phyloP scores from a whole-genome alignment of 2,113 vertebrate species.

The Ovibos moschatus region DNA sequence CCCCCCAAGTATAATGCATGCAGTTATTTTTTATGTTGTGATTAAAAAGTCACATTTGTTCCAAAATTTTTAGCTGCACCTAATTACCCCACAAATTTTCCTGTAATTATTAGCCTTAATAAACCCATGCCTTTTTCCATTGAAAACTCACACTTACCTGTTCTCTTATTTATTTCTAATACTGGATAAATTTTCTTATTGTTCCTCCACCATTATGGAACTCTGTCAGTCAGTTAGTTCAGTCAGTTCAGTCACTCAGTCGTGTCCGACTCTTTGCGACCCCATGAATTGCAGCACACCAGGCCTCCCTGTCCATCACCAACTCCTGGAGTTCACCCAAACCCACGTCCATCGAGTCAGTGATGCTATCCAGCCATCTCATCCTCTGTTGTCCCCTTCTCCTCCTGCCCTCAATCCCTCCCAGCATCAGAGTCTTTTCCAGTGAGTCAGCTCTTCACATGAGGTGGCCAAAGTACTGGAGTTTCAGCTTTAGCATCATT shows the following conservation, averaged over 20 bases:
- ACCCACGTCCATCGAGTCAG: fast-evolving
- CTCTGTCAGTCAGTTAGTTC: not conserved
- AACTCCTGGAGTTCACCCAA: no score
- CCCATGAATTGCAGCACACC: no score
- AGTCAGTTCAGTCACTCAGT: no score
- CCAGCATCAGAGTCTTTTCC: no score
- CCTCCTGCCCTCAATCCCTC: no score
- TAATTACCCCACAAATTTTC: not conserved
- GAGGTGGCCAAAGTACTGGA: no score
- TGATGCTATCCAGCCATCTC: no score
- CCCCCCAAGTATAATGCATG: not conserved
- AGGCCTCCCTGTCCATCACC: no score
- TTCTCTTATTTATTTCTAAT: not conserved
- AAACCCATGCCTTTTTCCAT: not conserved
- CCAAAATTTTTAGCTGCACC: not conserved
- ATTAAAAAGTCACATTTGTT: not conserved
- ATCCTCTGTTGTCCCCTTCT: fast-evolving
- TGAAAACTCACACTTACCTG: not conserved
- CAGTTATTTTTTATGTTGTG: not conserved
- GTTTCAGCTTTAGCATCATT: no score
- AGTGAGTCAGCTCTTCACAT: fast-evolving
- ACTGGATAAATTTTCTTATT: not conserved
- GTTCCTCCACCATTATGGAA: not conserved
- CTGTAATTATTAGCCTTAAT: not conserved
- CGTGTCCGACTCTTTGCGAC: no score